Evolutionary conservation across 1,140 invertebrate species (phyloP).

Genomic region (Eubasilissa regina): DNA sequence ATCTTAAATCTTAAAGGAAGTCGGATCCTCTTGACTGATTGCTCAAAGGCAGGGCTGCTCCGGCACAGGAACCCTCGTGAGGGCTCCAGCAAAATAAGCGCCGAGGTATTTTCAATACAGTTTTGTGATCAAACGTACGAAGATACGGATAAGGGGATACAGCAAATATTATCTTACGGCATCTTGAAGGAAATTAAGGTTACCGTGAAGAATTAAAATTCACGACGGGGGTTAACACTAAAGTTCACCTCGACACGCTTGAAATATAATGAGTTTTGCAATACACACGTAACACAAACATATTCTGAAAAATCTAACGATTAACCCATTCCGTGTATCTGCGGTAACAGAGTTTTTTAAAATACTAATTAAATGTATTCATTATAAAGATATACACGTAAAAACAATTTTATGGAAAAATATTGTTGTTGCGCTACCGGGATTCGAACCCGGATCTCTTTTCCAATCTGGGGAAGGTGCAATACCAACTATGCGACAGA

Average conservation of each 20-base stretch:
- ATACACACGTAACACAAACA: not conserved
- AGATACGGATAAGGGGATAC: not conserved
- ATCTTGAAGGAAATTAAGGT: slow-evolving; percentile 15
- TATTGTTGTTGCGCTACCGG: no score
- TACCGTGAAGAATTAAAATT: not conserved
- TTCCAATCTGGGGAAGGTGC: no score
- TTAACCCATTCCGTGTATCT: no score
- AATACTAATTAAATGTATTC: no score
- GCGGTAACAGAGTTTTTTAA: no score
- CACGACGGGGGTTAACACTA: not conserved
- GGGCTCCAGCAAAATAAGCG: not conserved
- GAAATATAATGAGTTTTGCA: not conserved
- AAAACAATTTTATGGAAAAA: no score
- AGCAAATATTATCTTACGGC: not conserved
- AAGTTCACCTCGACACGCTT: no score
- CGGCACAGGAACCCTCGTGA: not conserved
- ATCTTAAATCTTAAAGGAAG: slow-evolving; percentile 37
- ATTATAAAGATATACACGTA: no score
- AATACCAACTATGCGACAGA: no score
- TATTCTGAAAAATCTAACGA: not conserved
- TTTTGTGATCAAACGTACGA: slow-evolving; percentile 14
- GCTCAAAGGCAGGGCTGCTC: not conserved
- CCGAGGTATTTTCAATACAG: slow-evolving; percentile 4
- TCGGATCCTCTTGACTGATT: slow-evolving; percentile 26
- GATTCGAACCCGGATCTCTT: no score